Evolutionary conservation across 2,797 vertebrate species (phyloP), one percentile per base, ranked within the genome.

Genomic region (Crocidura indochinensis): DNA sequence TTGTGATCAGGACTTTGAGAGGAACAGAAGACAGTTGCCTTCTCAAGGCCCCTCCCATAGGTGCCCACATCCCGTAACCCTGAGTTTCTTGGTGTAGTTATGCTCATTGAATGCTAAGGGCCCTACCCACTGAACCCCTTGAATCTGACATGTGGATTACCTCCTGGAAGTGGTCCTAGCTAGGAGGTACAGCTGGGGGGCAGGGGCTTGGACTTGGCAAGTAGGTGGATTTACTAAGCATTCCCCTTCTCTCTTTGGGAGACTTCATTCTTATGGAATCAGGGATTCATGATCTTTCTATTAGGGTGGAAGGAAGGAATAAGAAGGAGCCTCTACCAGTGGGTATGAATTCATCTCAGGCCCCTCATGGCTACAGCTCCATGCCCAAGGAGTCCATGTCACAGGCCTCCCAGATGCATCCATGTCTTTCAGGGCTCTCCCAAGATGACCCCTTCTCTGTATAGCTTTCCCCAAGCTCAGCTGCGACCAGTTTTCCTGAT

Each of bases 271-370:
- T 38, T 5, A 38, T 38, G 38, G 38, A 38, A 38, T 38, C 38
- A 38, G 38, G 38, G 38, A 38, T 38, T 5, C 20, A 22, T 78
- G 46, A 62, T 65, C 1, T 11, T 29, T 2, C 27, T 60, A 29
- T 69, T 53, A 15, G 26, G 7, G 3, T 22, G 11, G 0, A 1
- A 0, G 8, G 84, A 80, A 27, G 44, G 19, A 20, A 6, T 0
- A 0, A 38, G 38, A 38, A 38, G 38, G 38, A 38, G 38, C 2
- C 38, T 38, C 38, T 38, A 38, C 38, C 38, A 38, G 3, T 6
- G 38, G 0, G 31, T 24, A 29, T 8, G 74, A 24, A 8, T 6
- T 84, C 56, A 22, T 15, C 26, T 38, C 53, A 64, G 31, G 10
- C 72, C 76, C 64, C 19, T 62, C 0, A 1, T 4, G 38, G 15